phyloP scores from a whole-genome alignment of 2,113 vertebrate species.

The Daubentonia madagascariensis region DNA sequence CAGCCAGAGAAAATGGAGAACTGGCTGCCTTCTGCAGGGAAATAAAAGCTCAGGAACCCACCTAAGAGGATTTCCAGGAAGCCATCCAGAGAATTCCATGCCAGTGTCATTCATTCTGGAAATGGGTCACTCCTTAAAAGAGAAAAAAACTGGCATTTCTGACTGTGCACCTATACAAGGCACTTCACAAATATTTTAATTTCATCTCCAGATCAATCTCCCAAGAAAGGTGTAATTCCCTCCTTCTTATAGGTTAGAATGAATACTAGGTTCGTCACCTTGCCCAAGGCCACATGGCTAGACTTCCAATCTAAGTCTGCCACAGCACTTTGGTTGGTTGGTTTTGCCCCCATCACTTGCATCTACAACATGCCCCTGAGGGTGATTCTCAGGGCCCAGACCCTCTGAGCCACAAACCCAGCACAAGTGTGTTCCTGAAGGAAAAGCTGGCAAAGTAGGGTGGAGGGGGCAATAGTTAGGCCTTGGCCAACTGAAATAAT shows the following conservation, averaged over 20 bases:
- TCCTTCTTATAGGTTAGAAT: neutral
- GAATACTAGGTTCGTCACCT: neutral
- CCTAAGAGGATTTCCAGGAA: constrained; percentile 10
- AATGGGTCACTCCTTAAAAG: constrained; percentile 4
- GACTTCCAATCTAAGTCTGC: neutral
- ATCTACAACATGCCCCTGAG: neutral
- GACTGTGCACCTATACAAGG: neutral
- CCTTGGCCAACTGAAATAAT: neutral
- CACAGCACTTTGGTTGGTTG: neutral
- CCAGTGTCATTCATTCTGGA: neutral
- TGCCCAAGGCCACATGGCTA: neutral
- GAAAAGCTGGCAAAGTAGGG: neutral
- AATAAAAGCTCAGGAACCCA: neutral
- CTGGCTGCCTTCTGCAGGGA: neutral
- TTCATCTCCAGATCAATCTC: neutral
- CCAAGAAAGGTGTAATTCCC: neutral
- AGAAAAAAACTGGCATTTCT: neutral
- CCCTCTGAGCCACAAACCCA: neutral
- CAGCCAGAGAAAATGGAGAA: neutral
- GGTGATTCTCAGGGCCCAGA: neutral
- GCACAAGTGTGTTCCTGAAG: neutral
- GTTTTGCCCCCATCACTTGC: neutral
- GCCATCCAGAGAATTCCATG: neutral
- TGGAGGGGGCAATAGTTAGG: neutral
- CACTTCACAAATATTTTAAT: neutral